These are phyloP conservation scores for Champsocephalus gunnari DNA, from an alignment of 2,797 vertebrate genomes.

Conservation along the genomic window DNA sequence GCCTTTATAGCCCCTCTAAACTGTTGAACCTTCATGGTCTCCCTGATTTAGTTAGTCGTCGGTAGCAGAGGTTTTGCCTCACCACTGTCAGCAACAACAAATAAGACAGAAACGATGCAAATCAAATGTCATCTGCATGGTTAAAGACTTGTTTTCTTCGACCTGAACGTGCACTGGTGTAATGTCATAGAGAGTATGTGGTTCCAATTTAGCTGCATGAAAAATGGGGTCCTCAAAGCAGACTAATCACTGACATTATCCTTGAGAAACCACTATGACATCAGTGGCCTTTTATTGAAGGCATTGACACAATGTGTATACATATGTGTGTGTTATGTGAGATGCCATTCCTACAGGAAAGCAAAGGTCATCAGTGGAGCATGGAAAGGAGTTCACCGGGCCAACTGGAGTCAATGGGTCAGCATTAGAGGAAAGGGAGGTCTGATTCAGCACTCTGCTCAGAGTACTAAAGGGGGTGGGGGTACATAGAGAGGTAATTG, in stretches of 20 bases:
- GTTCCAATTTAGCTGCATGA: constrained; percentile 2
- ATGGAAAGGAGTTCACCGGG: constrained; percentile 61
- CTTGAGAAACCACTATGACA: constrained; percentile 8
- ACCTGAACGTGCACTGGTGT: neutral
- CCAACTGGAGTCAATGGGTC: constrained; percentile 71
- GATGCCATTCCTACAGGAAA: constrained; percentile 53
- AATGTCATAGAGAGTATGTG: neutral
- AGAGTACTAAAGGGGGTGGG: constrained; percentile 45
- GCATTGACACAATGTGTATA: constrained; percentile 1
- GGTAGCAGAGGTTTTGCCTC: constrained; percentile 14
- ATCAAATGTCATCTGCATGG: neutral
- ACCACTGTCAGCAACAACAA: neutral
- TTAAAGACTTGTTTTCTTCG: neutral
- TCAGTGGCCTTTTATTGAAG: constrained; percentile 8
- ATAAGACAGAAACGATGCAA: neutral
- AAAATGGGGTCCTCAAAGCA: neutral
- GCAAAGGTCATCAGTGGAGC: constrained; percentile 60
- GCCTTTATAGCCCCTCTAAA: constrained; percentile 14
- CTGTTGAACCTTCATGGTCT: neutral
- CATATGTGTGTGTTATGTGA: constrained; percentile 45
- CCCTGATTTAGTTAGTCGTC: constrained; percentile 5
- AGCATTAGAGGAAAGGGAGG: constrained; percentile 64
- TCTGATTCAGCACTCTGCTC: constrained; percentile 76
- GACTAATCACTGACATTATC: constrained; percentile 13
- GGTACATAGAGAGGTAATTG: constrained; percentile 32